Evolutionary conservation across 2,888 invertebrate genomes (phyloP), one percentile per base, ranked within the genome.

Genomic region (Piscicola geometra): DNA sequence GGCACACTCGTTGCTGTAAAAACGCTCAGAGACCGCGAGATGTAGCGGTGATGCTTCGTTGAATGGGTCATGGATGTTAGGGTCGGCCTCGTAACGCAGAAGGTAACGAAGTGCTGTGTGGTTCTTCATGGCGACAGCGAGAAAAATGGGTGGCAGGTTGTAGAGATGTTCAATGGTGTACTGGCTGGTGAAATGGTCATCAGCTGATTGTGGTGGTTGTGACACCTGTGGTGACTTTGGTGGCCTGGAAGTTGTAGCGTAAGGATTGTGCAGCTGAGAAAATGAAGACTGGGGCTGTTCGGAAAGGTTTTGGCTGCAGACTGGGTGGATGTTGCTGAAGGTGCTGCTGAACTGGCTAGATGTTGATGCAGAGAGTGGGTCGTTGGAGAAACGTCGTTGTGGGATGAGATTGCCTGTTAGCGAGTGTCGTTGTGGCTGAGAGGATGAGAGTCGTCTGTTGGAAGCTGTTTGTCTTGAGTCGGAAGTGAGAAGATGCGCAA

Each of bases 31-130:
- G 64, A 88, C 87, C 35, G 88, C 88, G 73, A 89, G 82, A 82
- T 89, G 89, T 30, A 89, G 84, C 0, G 89, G 88, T 25, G 89
- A 88, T 81, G 88, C 88, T 30, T 89, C 89, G 52, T 70, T 64
- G 30, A 69, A 52, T 32, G 83, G 82, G 81, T 89, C 89, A 82
- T 86, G 86, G 69, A 86, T 83, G 81, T 88, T 86, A 1, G 86
- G 83, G 75, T 85, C 83, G 0, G 89, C 89, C 50, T 89, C 89
- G 81, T 88, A 87, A 78, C 88, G 87, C 71, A 89, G 86, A 32
- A 89, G 84, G 12, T 89, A 83, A 56, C 87, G 86, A 32, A 88
- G 87, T 72, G 88, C 86, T 71, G 87, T 86, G 28, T 88, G 85
- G 79, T 87, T 87, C 56, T 88, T 88, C 35, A 87, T 85, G 56